phyloP scores from a whole-genome alignment of 2,888 invertebrate genomes.

The Pteria penguin region DNA sequence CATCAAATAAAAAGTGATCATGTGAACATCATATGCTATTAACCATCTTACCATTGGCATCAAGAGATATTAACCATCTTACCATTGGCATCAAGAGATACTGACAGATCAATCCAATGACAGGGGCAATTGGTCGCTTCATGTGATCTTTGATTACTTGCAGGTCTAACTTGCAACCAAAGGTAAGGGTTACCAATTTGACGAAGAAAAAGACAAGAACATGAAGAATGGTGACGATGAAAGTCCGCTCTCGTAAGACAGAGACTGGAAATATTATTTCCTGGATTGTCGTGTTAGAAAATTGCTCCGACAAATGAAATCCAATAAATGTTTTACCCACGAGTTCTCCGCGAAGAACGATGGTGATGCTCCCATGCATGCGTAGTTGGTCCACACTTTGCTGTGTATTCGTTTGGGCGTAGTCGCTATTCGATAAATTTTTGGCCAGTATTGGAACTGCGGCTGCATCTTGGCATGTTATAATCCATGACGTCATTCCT shows the following conservation, averaged over 20 bases:
- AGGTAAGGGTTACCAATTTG: constrained; percentile 77
- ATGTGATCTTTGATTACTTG: constrained; percentile 78
- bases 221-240: constrained; percentile 73
- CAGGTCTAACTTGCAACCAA: constrained; percentile 81
- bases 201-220: constrained; percentile 74
- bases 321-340: constrained; percentile 7
- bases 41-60: neutral
- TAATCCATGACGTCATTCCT: neutral
- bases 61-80: constrained; percentile 52
- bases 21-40: neutral
- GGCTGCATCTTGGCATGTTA: neutral
- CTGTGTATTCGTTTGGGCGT: neutral
- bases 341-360: constrained; percentile 13
- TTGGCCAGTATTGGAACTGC: neutral
- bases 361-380: neutral
- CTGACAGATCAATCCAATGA: constrained; percentile 81
- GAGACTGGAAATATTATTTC: neutral
- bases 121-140: constrained; percentile 81
- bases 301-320: neutral
- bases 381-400: neutral
- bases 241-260: constrained; percentile 44
- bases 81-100: constrained; percentile 82
- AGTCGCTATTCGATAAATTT: neutral
- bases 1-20: neutral
- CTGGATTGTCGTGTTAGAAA: neutral